phyloP scores from a whole-genome alignment of 2,888 invertebrate genomes.

The Ophion obscuratus region DNA sequence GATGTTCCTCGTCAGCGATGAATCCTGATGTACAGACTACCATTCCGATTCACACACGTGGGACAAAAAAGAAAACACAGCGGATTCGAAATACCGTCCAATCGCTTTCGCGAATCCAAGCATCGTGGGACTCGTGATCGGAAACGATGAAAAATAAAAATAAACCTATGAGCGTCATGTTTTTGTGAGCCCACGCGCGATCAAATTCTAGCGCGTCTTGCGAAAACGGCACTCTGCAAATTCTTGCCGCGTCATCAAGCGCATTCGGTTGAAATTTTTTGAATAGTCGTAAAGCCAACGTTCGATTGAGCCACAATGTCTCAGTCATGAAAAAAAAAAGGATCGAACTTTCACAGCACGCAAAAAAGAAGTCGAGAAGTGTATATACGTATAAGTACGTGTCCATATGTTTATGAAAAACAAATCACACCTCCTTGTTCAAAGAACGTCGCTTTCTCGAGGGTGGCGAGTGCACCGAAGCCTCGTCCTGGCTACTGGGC shows the following conservation, averaged over 20 bases:
- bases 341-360: neutral
- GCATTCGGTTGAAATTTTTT: conserved; percentile 9
- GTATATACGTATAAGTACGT: neutral
- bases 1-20: no score
- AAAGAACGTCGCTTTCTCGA: conserved; percentile 80
- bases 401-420: neutral
- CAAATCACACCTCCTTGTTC: conserved; percentile 81
- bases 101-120: neutral
- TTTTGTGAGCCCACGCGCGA: conserved; percentile 11
- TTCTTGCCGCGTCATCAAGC: conserved; percentile 20
- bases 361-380: neutral
- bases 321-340: neutral
- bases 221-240: conserved; percentile 2
- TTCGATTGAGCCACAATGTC: neutral
- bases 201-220: conserved; percentile 2
- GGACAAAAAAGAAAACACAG: no score
- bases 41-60: no score
- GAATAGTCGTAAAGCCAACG: neutral
- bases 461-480: conserved; percentile 75
- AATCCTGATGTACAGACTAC: no score
- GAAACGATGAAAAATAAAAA: conserved; percentile 11
- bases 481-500: conserved; percentile 74
- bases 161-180: conserved; percentile 13
- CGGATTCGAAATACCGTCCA: neutral
- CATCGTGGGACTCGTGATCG: neutral